Evolutionary conservation across 2,797 vertebrate species (phyloP).

Genomic region (Macroramphosus scolopax): DNA sequence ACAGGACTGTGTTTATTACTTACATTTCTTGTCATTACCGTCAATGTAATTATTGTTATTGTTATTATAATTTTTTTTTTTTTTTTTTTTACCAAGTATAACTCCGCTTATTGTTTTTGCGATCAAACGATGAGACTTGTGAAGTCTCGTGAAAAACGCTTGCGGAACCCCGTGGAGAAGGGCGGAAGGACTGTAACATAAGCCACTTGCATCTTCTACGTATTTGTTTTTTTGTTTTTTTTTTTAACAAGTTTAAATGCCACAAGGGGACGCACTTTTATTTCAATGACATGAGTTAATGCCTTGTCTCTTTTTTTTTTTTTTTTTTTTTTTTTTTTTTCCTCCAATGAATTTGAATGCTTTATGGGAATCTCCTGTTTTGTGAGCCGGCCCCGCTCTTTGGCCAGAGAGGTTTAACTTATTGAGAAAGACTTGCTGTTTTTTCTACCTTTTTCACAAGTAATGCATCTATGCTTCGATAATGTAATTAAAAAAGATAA

Average conservation of each 20-base stretch:
- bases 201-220: constrained; percentile 78
- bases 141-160: constrained; percentile 75
- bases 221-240: constrained; percentile 38
- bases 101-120: constrained; percentile 77
- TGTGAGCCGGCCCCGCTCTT: constrained; percentile 74
- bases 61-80: constrained; percentile 72
- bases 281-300: constrained; percentile 70
- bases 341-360: constrained; percentile 59
- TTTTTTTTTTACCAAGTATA: constrained; percentile 79
- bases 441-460: constrained; percentile 87
- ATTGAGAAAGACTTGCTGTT: constrained; percentile 89
- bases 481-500: constrained; percentile 82
- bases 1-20: constrained; percentile 83
- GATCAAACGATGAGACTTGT: constrained; percentile 74
- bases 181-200: constrained; percentile 74
- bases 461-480: constrained; percentile 81
- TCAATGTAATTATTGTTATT: constrained; percentile 79
- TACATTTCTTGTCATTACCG: constrained; percentile 77
- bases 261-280: constrained; percentile 66
- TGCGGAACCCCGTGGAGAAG: constrained; percentile 63
- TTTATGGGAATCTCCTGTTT: constrained; percentile 73
- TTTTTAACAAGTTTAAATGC: constrained; percentile 62
- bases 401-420: constrained; percentile 85
- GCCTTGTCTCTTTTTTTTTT: constrained; percentile 71
- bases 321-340: constrained; percentile 38